Conservation (phyloP, 2,888 invertebrate species). For the Rhagophthalmus giganteus region DNA sequence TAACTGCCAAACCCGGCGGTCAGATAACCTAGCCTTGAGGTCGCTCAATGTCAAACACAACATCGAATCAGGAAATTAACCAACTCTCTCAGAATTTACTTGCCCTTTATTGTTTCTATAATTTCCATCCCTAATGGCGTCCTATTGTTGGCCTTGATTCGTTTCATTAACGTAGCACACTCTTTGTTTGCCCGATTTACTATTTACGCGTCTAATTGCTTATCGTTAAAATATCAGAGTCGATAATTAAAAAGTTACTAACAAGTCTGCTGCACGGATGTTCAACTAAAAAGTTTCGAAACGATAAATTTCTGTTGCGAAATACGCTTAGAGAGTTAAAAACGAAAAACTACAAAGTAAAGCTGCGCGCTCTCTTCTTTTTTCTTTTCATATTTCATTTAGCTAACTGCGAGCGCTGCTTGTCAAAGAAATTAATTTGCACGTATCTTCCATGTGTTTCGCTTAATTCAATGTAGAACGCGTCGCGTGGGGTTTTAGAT, state of each 20-base stretch:
- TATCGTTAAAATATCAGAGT: no score
- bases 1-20: slow-evolving; percentile 39
- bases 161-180: no score
- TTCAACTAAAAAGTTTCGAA: no score
- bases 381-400: slow-evolving; percentile 5
- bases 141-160: no score
- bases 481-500: slow-evolving; percentile 23
- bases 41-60: slow-evolving; percentile 37
- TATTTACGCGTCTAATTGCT: no score
- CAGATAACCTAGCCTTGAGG: slow-evolving; percentile 36
- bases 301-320: no score
- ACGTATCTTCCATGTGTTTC: slow-evolving; percentile 22
- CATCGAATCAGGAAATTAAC: slow-evolving; percentile 27
- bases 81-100: slow-evolving; percentile 5
- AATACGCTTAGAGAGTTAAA: not conserved
- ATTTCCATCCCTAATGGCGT: slow-evolving; percentile 6
- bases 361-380: not conserved
- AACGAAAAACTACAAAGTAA: not conserved
- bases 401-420: slow-evolving; percentile 1
- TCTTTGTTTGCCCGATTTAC: no score
- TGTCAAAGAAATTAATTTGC: slow-evolving; percentile 25
- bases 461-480: slow-evolving; percentile 23
- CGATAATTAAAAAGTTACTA: not conserved
- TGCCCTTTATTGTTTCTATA: slow-evolving; percentile 9
- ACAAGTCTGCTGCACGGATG: no score